Evolutionary conservation across 2,888 invertebrate genomes (phyloP), one percentile per base, ranked within the genome.

Genomic region (Caenorhabditis sinica): DNA sequence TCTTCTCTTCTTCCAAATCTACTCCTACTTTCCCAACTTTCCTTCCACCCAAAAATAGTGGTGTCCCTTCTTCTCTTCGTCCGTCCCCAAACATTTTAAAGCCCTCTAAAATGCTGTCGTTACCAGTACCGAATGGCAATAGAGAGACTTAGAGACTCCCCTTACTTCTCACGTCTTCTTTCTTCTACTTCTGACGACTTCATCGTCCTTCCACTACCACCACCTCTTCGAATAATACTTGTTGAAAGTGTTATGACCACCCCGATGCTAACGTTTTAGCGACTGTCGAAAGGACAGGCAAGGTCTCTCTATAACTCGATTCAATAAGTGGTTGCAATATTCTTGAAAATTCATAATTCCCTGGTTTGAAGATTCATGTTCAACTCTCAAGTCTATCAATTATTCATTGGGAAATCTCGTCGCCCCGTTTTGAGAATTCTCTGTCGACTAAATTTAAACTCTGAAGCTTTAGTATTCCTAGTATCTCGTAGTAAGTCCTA

Each of bases 71-170:
- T 23, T 15, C 13, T 43, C 56, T 33, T 33, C 36, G 9, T 25
- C 15, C 63, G 15, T 63, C 77, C n/a, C 77, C 77, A 79, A 79
- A 79, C 77, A 63, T 79, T 79, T 79, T 79, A 79, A 79, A 79
- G 71, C 71, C 77, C 77, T 79, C 77, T 79, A 79, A 79, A 79
- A 69, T 79, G 77, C 69, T 68, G 77, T 79, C 77, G 77, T 79
- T 79, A 79, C 77, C 71, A 79, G 69, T 63, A 43, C 13, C 45
- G 68, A 63, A 51, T 36, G 36, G 63, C 66, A 58, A 66, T 53
- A 63, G 17, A 45, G 77, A 79, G 71, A 63, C 77, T 71, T 71
- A 69, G 77, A 79, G 51, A 60, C 60, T 40, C 25, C 28, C 23
- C 45, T n/a, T 43, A 30, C 23, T 45, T 68, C 25, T 43, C 17